phyloP scores from a whole-genome alignment of 2,113 vertebrate genomes.

The Condylura cristata region DNA sequence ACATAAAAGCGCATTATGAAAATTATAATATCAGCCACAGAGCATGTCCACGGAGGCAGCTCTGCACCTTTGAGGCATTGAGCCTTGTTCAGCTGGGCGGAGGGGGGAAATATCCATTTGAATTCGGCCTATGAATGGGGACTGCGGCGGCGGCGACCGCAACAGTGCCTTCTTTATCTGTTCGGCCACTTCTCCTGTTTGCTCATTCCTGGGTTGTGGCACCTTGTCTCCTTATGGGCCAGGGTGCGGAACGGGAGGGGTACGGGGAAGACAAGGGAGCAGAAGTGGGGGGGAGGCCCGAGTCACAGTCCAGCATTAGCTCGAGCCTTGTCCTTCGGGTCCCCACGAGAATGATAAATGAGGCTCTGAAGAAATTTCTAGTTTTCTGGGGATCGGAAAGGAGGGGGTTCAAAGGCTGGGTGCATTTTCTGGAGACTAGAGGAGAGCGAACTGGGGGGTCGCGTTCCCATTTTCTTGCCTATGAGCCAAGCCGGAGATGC shows the following conservation, averaged over 20 bases:
- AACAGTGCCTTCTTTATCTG: slow-evolving; percentile 88
- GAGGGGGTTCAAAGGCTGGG: slow-evolving; percentile 37
- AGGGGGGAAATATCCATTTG: slow-evolving; percentile 87
- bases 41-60: slow-evolving; percentile 87
- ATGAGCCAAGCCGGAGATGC: neutral
- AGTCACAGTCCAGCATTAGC: slow-evolving; percentile 6
- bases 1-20: slow-evolving; percentile 92
- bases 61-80: slow-evolving; percentile 87
- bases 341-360: slow-evolving; percentile 59
- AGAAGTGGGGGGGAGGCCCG: neutral
- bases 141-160: slow-evolving; percentile 72
- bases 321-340: slow-evolving; percentile 35
- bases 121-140: slow-evolving; percentile 86
- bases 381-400: neutral
- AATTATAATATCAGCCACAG: slow-evolving; percentile 90
- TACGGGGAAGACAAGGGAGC: neutral
- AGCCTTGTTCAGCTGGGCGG: slow-evolving; percentile 85
- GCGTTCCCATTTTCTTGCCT: neutral
- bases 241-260: slow-evolving; percentile 62
- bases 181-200: slow-evolving; percentile 77
- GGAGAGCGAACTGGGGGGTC: neutral
- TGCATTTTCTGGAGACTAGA: neutral
- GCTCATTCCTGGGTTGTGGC: slow-evolving; percentile 81
- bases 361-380: slow-evolving; percentile 50
- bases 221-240: slow-evolving; percentile 81